Evolutionary conservation across 2,888 invertebrate species (phyloP).

Genomic region (Resseliella maxima): DNA sequence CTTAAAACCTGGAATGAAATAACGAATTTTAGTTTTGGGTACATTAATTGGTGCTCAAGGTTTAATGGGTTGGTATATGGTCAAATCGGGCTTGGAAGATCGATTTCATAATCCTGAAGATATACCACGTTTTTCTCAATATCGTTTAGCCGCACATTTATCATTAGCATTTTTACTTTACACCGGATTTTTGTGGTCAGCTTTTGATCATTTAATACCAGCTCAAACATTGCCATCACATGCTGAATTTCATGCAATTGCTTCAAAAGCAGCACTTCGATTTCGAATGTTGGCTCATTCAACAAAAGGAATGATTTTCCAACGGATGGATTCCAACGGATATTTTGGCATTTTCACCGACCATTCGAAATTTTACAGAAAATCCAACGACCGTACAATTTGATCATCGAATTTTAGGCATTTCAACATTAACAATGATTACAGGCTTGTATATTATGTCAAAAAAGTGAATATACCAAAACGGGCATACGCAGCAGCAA

Average conservation of each 20-base stretch:
- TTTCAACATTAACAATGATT: slow-evolving; percentile 79
- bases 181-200: slow-evolving; percentile 84
- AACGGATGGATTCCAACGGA: slow-evolving; percentile 94
- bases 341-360: slow-evolving; percentile 79
- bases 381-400: slow-evolving; percentile 98
- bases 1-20: slow-evolving; percentile 81
- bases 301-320: slow-evolving; percentile 87
- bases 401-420: slow-evolving; percentile 90
- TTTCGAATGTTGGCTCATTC: slow-evolving; percentile 77
- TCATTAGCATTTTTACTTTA: slow-evolving; percentile 91
- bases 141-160: slow-evolving; percentile 92
- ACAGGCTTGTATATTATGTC: slow-evolving; percentile 79
- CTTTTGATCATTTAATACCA: slow-evolving; percentile 76
- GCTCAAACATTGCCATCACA: slow-evolving; percentile 66
- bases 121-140: slow-evolving; percentile 94
- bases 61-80: slow-evolving; percentile 99
- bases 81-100: slow-evolving; percentile 95
- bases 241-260: slow-evolving; percentile 50
- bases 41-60: slow-evolving; percentile 87
- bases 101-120: slow-evolving; percentile 83
- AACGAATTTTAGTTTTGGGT: slow-evolving; percentile 78
- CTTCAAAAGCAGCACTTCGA: slow-evolving; percentile 68
- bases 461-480: slow-evolving; percentile 73
- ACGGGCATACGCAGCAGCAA: slow-evolving; percentile 77
- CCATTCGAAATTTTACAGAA: slow-evolving; percentile 88